phyloP scores from a whole-genome alignment of 2,888 invertebrate species.

The Mythimna impura region DNA sequence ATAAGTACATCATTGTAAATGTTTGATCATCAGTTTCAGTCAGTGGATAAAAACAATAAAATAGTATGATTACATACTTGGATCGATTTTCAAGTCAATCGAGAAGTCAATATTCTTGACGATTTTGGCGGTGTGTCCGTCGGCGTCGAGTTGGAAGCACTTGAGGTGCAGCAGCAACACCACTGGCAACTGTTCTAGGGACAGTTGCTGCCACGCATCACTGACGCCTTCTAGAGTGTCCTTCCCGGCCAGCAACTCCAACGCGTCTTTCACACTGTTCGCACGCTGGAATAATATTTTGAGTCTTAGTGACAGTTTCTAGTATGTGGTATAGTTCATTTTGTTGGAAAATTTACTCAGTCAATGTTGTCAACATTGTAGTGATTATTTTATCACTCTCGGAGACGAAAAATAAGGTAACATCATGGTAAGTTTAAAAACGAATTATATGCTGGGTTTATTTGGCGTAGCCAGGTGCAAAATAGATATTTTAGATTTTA shows the following conservation, averaged over 20 bases:
- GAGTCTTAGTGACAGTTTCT: neutral
- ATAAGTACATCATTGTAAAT: slow-evolving; percentile 84
- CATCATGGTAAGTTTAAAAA: slow-evolving; percentile 68
- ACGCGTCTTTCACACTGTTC: slow-evolving; percentile 95
- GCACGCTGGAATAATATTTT: slow-evolving; percentile 91
- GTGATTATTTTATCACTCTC: slow-evolving; percentile 63
- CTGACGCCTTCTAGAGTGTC: slow-evolving; percentile 97
- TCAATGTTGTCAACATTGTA: slow-evolving; percentile 68
- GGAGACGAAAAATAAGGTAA: slow-evolving; percentile 77
- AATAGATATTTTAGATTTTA: neutral
- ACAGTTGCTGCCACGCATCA: slow-evolving; percentile 97
- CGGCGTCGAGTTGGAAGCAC: slow-evolving; percentile 97
- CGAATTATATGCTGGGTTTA: neutral
- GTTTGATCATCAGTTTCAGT: neutral
- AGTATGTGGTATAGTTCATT: neutral
- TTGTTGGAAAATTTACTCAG: slow-evolving; percentile 65
- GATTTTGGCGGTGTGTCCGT: slow-evolving; percentile 97
- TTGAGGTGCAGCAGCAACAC: slow-evolving; percentile 98
- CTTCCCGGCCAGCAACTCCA: slow-evolving; percentile 96
- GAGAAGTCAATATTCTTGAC: slow-evolving; percentile 97
- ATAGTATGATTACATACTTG: slow-evolving; percentile 89
- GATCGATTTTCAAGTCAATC: slow-evolving; percentile 96
- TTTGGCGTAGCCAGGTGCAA: neutral
- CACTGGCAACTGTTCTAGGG: slow-evolving; percentile 96
- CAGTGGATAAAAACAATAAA: neutral